phyloP scores from a whole-genome alignment of 1,140 invertebrate genomes.

The Amyelois transitella region DNA sequence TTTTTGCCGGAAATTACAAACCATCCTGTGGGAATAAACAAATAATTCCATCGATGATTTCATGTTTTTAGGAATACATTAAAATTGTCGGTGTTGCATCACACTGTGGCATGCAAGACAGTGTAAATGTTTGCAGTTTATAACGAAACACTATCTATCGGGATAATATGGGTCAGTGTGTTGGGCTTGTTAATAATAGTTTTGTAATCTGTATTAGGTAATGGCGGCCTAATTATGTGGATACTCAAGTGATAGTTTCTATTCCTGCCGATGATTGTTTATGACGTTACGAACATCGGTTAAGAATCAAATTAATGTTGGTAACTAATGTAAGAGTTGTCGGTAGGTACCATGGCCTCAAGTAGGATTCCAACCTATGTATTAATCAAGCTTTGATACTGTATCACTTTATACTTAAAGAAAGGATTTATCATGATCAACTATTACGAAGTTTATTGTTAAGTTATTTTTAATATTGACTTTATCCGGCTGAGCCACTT shows the following conservation, averaged over 20 bases:
- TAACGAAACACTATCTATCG: slow-evolving; percentile 1
- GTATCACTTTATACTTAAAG: no score
- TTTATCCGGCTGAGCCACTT: no score
- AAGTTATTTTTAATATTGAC: no score
- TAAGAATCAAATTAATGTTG: no score
- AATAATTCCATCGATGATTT: neutral
- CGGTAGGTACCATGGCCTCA: no score
- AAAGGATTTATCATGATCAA: no score
- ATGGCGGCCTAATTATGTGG: neutral
- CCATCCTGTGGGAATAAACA: neutral
- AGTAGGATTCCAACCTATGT: no score
- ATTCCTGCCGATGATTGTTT: neutral
- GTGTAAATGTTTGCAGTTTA: neutral
- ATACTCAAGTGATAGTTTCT: neutral
- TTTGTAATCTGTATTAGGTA: neutral
- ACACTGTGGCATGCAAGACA: neutral
- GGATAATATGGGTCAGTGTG: neutral
- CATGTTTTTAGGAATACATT: neutral
- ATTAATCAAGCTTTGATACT: no score
- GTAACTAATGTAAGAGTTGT: no score
- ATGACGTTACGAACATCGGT: no score
- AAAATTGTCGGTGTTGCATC: neutral
- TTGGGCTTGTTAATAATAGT: neutral
- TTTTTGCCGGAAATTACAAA: no score
- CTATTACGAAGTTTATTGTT: no score